Conservation (phyloP, 2,113 vertebrate species). For the Oophaga pumilio region DNA sequence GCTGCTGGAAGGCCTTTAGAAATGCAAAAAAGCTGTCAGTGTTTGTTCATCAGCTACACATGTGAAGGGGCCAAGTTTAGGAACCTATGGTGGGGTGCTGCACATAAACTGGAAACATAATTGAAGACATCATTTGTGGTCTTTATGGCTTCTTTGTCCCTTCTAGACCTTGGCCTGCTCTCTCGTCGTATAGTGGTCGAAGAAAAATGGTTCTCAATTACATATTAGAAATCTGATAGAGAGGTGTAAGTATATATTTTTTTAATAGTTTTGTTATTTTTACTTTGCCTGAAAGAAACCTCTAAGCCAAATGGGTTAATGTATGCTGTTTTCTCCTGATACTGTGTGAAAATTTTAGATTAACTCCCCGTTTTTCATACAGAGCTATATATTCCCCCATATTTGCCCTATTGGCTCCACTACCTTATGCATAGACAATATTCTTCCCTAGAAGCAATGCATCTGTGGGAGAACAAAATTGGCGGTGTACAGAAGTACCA, state of each 20-base stretch:
- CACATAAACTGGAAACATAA: constrained; percentile 69
- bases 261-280: not conserved
- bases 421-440: no score
- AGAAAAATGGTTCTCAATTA: not conserved
- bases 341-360: no score
- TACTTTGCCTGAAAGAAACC: no score
- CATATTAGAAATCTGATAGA: not conserved
- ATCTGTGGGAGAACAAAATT: no score
- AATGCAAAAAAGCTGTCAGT: constrained; percentile 99
- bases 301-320: no score
- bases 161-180: not conserved
- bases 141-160: constrained; percentile 18
- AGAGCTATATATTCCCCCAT: no score
- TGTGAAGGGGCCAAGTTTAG: constrained; percentile 95
- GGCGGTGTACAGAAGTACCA: no score
- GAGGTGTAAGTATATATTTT: not conserved
- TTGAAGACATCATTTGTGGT: constrained; percentile 78
- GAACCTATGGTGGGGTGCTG: constrained; percentile 84
- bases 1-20: constrained; percentile 99
- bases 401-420: no score
- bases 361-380: no score
- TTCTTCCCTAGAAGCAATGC: no score
- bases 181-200: not conserved
- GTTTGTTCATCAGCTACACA: constrained; percentile 98
- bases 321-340: no score